Conservation (phyloP, 2,888 invertebrate species). For the Drosophila ezoana region DNA sequence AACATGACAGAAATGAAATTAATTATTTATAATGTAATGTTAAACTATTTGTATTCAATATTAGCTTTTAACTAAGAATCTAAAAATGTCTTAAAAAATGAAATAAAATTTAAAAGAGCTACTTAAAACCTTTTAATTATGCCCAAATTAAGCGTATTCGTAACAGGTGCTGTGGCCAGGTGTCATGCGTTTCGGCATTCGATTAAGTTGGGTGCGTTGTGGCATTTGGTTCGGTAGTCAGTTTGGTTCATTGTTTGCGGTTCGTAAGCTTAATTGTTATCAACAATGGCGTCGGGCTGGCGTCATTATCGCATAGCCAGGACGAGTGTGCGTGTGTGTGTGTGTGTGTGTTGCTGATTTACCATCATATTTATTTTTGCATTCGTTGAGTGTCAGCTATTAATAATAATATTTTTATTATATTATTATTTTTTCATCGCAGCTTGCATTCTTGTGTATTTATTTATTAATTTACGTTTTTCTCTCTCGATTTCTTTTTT, state of each 20-base stretch:
- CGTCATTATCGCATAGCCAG: conserved; percentile 58
- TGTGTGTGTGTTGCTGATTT: conserved; percentile 52
- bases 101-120: too few species aligned
- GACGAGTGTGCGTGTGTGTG: conserved; percentile 4
- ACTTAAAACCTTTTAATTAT: neutral
- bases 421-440: conserved; percentile 58
- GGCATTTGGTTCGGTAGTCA: conserved; percentile 2
- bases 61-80: too few species aligned
- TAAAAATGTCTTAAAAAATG: too few species aligned
- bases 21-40: too few species aligned
- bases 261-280: conserved; percentile 70
- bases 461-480: conserved; percentile 31
- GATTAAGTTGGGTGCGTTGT: neutral
- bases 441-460: conserved; percentile 61
- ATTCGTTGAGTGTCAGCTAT: conserved; percentile 80
- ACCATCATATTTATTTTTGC: conserved; percentile 68
- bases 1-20: too few species aligned
- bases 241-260: conserved; percentile 41
- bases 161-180: too few species aligned
- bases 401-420: conserved; percentile 71
- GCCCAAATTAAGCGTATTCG: neutral
- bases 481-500: conserved; percentile 8
- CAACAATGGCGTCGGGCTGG: conserved; percentile 51
- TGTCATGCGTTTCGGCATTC: neutral
- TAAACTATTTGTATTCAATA: too few species aligned